Evolutionary conservation across 2,797 vertebrate genomes (phyloP).

Genomic region (Macropus fuliginosus): DNA sequence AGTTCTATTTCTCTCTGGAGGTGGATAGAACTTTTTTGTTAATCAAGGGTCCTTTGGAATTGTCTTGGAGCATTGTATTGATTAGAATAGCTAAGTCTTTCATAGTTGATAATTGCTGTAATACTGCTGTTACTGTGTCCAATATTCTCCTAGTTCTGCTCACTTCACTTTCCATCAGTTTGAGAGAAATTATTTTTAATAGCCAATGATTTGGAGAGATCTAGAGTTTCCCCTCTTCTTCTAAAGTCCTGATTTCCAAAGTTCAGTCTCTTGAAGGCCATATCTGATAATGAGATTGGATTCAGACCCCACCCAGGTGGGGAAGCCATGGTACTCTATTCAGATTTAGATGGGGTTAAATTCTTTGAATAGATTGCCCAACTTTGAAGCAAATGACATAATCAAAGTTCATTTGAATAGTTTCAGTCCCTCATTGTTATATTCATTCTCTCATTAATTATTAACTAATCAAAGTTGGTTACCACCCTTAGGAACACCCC

Average conservation of each 20-base stretch:
- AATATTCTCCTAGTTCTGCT: background rate
- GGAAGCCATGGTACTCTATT: background rate
- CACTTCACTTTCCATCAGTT: background rate
- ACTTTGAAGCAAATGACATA: background rate
- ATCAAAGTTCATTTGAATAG: background rate
- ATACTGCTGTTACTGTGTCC: background rate
- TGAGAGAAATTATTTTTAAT: background rate
- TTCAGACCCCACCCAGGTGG: background rate
- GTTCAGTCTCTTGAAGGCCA: background rate
- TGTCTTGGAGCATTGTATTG: background rate
- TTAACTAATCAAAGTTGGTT: too few relatives aligned
- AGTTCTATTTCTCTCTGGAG: background rate
- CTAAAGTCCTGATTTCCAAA: background rate
- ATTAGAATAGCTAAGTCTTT: background rate
- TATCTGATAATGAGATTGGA: background rate
- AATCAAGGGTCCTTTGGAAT: background rate
- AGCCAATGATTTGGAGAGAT: background rate
- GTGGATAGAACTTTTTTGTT: background rate
- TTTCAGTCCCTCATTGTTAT: background rate
- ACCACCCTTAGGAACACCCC: background rate
- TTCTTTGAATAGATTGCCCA: background rate
- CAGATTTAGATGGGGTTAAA: background rate
- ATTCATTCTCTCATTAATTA: background rate
- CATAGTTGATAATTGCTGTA: background rate
- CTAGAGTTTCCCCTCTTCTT: background rate